These are phyloP conservation scores for Sebastes diaconus DNA, from an alignment of 2,797 vertebrate species.

Conservation along the genomic window DNA sequence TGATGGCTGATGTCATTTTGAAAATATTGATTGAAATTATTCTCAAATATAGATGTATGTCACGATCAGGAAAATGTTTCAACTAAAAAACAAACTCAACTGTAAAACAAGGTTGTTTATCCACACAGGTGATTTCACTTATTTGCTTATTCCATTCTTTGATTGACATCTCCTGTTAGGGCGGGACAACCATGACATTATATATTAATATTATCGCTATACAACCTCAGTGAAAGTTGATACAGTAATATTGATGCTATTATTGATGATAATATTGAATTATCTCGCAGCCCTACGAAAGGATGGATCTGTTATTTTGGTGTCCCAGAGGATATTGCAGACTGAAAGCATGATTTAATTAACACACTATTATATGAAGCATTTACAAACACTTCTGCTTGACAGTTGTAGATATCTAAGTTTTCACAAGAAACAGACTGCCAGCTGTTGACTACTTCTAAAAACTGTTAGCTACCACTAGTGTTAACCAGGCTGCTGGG, in stretches of 20 bases:
- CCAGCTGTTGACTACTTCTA: conserved; percentile 40
- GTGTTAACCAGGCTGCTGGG: conserved; percentile 67
- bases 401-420: not conserved
- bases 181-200: not conserved
- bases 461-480: conserved; percentile 45
- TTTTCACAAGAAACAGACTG: conserved; percentile 17
- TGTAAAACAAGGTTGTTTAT: not conserved
- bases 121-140: not conserved
- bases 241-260: not conserved
- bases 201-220: not conserved
- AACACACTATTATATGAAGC: not conserved
- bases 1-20: not conserved
- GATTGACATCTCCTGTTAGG: too few species aligned
- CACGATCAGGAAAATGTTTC: not conserved
- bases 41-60: not conserved
- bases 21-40: not conserved
- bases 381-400: not conserved
- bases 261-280: not conserved
- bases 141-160: not conserved
- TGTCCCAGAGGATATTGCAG: not conserved
- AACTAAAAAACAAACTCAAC: not conserved
- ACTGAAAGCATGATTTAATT: not conserved
- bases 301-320: not conserved
- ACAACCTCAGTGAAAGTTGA: not conserved
- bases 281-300: not conserved